Percentiles rank a stretch among this genome's conserved stretches.
These are phyloP conservation scores for Drosophila algonquin DNA, from an alignment of 2,888 invertebrate species.

Conservation along the genomic window DNA sequence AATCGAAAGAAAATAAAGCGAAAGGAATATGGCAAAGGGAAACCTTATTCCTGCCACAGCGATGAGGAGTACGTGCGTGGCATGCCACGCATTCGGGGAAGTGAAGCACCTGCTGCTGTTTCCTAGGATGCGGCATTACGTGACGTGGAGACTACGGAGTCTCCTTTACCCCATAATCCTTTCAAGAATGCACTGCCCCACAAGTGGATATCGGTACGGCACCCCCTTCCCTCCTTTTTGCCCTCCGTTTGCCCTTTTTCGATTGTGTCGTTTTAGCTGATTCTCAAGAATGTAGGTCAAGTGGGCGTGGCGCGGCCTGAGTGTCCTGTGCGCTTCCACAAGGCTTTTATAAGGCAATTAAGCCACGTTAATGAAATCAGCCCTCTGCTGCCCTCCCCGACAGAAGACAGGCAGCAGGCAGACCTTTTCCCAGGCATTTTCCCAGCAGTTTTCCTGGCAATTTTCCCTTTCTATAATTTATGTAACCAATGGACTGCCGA, in stretches of 20 bases:
- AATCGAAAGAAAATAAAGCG: slow-evolving; percentile 15
- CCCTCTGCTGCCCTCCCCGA: background rate
- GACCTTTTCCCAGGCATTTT: background rate
- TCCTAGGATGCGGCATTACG: slow-evolving; percentile 31
- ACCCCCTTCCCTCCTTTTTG: background rate
- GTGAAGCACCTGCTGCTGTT: slow-evolving; percentile 2
- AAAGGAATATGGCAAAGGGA: background rate
- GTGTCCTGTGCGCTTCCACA: slow-evolving; percentile 2
- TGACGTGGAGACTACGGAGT: slow-evolving; percentile 3
- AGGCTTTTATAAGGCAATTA: slow-evolving; percentile 43
- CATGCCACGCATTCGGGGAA: slow-evolving; percentile 20
- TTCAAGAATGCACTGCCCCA: slow-evolving; percentile 1
- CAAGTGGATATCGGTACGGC: background rate
- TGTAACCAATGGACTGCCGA: slow-evolving; percentile 24
- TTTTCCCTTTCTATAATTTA: slow-evolving; percentile 31
- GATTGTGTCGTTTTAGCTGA: background rate
- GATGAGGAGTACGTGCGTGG: slow-evolving; percentile 40
- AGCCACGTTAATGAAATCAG: slow-evolving; percentile 35
- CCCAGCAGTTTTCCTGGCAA: slow-evolving; percentile 5
- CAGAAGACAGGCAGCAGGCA: background rate
- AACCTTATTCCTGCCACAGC: slow-evolving; percentile 22
- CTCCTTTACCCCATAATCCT: slow-evolving; percentile 14
- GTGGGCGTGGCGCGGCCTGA: slow-evolving; percentile 2
- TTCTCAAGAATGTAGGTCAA: slow-evolving; percentile 9
- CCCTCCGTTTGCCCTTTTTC: background rate